Evolutionary conservation across 2,113 vertebrate genomes (phyloP), one percentile per base, ranked within the genome.

Genomic region (Gobiocypris rarus): DNA sequence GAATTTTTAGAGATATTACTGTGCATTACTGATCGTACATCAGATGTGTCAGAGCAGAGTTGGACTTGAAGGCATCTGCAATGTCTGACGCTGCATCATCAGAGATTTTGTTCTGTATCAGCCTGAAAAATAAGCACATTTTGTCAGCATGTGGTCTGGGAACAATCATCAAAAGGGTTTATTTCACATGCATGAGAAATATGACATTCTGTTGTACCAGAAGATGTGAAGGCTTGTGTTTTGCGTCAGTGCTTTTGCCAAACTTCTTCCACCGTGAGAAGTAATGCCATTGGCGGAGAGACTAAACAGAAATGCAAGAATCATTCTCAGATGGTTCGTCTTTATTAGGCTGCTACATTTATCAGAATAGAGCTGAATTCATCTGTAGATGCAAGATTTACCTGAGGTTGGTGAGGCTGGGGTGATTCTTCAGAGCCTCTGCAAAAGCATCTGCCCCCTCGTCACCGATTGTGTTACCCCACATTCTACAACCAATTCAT

Each of bases 401-500:
- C 97, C 97, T 99, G 85, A 99, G 94, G 0, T 95, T 96, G 38
- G 93, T 94, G 48, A 99, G 81, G 0, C 81, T 94, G 3, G 95
- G 94, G 85, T 99, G 97, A 88, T 96, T 93, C 91, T 89, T 95
- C 90, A 99, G 82, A 22, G 97, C 96, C 73, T 96, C 95, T 0
- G 96, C 97, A 5, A 99, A 99, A 0, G 96, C 97, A 52, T 92
- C 92, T 1, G 98, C 98, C 13, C 97, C 98, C 89, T 96, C 95
- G 0, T 99, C 97, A 2, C 97, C 96, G 0, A 99, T 94, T 1
- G 88, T 91, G 89, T 99, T 99, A 9, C 98, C 97, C 98, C 98
- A 99, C 98, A 99, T 98, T 67, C 97, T 99, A 28, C 41, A 45
- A 58, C 1, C 14, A 91, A 89, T 6, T 52, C 1, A 54, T 22